These are phyloP conservation scores for Echinops telfairi DNA, from an alignment of 2,113 vertebrate genomes.

Conservation along the genomic window DNA sequence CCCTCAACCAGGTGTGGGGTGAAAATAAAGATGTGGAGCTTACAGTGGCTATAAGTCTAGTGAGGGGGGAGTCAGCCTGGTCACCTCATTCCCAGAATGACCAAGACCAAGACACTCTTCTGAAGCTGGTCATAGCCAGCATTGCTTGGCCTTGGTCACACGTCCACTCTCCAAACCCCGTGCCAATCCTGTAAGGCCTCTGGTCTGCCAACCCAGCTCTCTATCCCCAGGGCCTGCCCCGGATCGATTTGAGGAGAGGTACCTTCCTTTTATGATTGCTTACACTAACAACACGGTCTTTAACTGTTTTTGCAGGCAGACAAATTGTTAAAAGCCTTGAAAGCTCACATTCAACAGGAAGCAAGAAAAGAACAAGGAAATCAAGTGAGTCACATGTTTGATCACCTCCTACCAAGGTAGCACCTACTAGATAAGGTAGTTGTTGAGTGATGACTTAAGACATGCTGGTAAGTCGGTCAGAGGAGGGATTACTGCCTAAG, in stretches of 20 bases:
- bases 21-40: too few relatives aligned
- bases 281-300: conserved; percentile 42
- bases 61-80: too few relatives aligned
- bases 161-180: too few relatives aligned
- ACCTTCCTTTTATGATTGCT: conserved; percentile 38
- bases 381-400: conserved; percentile 80
- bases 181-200: too few relatives aligned
- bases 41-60: too few relatives aligned
- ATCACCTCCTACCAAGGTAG: not conserved
- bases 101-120: too few relatives aligned
- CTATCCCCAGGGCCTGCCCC: not conserved
- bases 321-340: conserved; percentile 91
- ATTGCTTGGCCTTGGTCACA: too few relatives aligned
- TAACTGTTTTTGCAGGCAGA: conserved; percentile 88
- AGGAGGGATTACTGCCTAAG: too few relatives aligned
- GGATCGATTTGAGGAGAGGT: not conserved
- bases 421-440: conserved; percentile 2
- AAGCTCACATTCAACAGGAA: conserved; percentile 86
- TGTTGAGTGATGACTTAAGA: conserved; percentile 51
- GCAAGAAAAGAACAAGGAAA: conserved; percentile 69
- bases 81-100: too few relatives aligned
- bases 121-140: too few relatives aligned
- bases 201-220: not conserved
- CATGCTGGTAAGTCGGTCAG: not conserved
- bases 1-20: too few relatives aligned